These are phyloP conservation scores for Psilopsiagon aurifrons DNA, from an alignment of 2,113 vertebrate genomes.

Conservation along the genomic window DNA sequence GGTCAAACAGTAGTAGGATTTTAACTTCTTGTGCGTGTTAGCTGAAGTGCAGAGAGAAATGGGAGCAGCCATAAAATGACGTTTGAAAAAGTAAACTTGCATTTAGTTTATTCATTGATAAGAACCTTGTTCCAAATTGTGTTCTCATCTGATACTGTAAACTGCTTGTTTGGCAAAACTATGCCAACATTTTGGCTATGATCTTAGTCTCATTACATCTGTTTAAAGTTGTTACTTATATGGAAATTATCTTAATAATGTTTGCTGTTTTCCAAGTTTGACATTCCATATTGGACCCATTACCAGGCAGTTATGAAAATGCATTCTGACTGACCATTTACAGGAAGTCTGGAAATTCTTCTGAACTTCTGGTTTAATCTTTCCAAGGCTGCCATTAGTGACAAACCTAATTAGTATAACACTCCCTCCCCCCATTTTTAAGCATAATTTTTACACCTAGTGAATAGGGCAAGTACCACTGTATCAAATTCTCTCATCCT, in stretches of 20 bases:
- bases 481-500: neutral
- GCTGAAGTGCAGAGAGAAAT: conserved; percentile 39
- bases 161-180: conserved; percentile 38
- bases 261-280: conserved; percentile 55
- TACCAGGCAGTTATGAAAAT: conserved; percentile 47
- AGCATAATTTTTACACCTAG: conserved; percentile 28
- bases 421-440: neutral
- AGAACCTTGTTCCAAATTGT: conserved; percentile 23
- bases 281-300: conserved; percentile 9
- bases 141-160: conserved; percentile 44
- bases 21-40: neutral
- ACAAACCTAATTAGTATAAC: neutral
- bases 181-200: neutral
- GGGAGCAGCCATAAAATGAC: conserved; percentile 17
- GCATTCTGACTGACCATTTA: conserved; percentile 7
- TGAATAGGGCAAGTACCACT: neutral
- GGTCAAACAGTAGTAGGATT: conserved; percentile 7
- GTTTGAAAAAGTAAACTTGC: neutral
- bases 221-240: conserved; percentile 47
- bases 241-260: conserved; percentile 43
- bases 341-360: conserved; percentile 41
- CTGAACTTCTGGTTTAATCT: conserved; percentile 44
- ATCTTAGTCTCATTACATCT: conserved; percentile 50
- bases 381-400: neutral
- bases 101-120: conserved; percentile 38